These are phyloP conservation scores for Coregonus sp. DNA, from an alignment of 2,797 vertebrate genomes.

Conservation along the genomic window DNA sequence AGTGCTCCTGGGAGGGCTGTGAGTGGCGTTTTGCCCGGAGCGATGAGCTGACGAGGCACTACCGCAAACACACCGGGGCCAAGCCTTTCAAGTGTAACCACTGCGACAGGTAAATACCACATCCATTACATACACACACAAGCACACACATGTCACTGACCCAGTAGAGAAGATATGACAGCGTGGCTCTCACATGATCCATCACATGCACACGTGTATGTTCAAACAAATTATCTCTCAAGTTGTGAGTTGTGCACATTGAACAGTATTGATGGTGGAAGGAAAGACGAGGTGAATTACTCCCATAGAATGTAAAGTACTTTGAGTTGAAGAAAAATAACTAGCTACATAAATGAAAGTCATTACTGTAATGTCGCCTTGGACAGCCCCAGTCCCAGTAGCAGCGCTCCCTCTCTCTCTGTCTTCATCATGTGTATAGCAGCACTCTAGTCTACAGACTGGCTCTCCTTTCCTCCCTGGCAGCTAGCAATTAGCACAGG, in stretches of 20 bases:
- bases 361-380: too few relatives aligned
- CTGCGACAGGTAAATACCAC: slow-evolving; percentile 95
- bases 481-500: slow-evolving; percentile 25
- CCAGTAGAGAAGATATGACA: not conserved
- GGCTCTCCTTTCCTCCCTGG: slow-evolving; percentile 16
- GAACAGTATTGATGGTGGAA: not conserved
- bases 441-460: not conserved
- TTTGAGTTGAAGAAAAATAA: too few relatives aligned
- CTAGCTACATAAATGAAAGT: too few relatives aligned
- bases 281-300: not conserved
- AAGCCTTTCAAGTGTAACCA: slow-evolving; percentile 98
- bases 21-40: slow-evolving; percentile 96
- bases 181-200: too few relatives aligned
- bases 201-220: too few relatives aligned
- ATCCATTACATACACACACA: not conserved
- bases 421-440: not conserved
- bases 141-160: not conserved
- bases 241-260: not conserved
- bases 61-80: slow-evolving; percentile 97
- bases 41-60: slow-evolving; percentile 94
- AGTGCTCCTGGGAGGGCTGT: slow-evolving; percentile 96
- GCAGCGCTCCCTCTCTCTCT: not conserved
- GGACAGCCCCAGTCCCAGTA: too few relatives aligned
- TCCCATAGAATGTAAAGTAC: too few relatives aligned
- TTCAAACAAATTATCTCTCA: too few relatives aligned